Base-by-base conservation (phyloP, 2,113 vertebrate species). In the Xenotilapia longispinis region DNA sequence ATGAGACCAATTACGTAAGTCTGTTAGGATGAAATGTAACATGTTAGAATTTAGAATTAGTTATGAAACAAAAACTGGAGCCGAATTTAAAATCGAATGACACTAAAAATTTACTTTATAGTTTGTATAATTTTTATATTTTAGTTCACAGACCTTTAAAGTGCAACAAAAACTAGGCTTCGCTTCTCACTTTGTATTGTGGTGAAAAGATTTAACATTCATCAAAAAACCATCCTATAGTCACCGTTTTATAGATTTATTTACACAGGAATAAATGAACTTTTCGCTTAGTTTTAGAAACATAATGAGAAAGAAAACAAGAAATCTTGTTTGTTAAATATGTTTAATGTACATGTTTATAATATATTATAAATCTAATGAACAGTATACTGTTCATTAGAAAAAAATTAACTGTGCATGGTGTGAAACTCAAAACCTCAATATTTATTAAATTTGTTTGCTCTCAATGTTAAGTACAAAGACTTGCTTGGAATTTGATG, bases 371-470 rank as follows among this genome's bases (percentile, higher is more conserved):
- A 40, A 40, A 40, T 40, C 38, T 40, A 40, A 40, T 40, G 38
- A 40, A 40, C 38, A 40, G 38, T 40, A 40, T 40, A 57, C 12
- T 21, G 6, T 28, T 8, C 23, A 57, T 14, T 57, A 28, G 2
- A 1, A 4, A 23, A 57, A 55, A 57, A 2, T 12, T 2, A 57
- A 28, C 54, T 26, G 6, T 5, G 12, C 54, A 28, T 15, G 54
- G 23, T 1, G 23, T 57, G 54, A 57, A 57, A 28, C 23, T 57
- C 54, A 57, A 28, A 57, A 28, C 4, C 12, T 57, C 10, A 57
- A 2, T 14, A 58, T 58, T 58, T 58, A 0, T 15, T 31, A 31
- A 58, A 58, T 58, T 15, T 0, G 0, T 58, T 58, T 0, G 14
- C 14, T 58, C 26, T 31, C 14, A 58, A 28, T 17, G 9, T 58